Evolutionary conservation across 2,888 invertebrate genomes (phyloP).

Genomic region (Vannuccia rotundouncinata): DNA sequence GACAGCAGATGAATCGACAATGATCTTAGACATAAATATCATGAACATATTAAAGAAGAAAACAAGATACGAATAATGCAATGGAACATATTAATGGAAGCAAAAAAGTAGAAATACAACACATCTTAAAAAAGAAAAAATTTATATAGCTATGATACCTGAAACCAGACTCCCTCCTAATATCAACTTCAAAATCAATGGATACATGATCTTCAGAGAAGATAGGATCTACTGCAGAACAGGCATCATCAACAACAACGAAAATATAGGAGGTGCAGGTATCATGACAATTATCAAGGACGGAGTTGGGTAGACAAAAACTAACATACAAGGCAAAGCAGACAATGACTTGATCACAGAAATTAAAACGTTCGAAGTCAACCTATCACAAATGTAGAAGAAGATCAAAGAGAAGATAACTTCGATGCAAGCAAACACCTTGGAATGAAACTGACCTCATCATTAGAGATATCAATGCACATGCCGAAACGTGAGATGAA

Average conservation of each 20-base stretch:
- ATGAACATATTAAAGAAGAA: too few species aligned
- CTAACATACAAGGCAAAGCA: neutral
- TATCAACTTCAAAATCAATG: neutral
- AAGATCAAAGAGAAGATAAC: neutral
- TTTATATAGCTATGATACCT: neutral
- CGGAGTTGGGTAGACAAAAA: neutral
- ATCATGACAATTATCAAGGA: neutral
- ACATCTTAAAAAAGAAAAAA: neutral
- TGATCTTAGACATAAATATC: neutral
- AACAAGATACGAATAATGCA: neutral
- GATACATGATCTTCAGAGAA: neutral
- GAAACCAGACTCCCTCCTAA: neutral
- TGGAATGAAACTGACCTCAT: constrained; percentile 28
- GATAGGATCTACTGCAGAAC: neutral
- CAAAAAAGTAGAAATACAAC: too few species aligned
- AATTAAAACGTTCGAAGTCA: neutral
- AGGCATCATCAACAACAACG: neutral
- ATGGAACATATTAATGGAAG: constrained; percentile 9
- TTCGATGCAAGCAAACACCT: constrained; percentile 8
- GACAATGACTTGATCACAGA: neutral
- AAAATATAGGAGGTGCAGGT: constrained; percentile 14
- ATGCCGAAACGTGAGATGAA: neutral
- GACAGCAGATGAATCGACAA: neutral
- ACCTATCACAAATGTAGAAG: neutral
- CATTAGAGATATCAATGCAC: neutral